Conservation (phyloP, 2,113 vertebrate genomes). For the Marmota monax region DNA sequence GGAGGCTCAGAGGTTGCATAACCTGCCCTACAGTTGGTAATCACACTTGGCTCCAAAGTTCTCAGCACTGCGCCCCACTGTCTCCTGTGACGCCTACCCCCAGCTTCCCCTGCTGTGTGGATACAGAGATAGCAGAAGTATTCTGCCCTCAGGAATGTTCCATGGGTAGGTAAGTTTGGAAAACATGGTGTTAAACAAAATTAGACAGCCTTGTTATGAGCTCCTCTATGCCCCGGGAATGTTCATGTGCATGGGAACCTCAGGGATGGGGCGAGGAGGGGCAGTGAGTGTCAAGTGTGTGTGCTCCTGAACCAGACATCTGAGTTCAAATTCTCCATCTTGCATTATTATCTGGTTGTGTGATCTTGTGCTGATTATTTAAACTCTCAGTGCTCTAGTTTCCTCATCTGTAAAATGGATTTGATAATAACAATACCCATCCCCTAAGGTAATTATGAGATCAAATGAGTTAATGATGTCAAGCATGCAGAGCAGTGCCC, state of each 20-base stretch:
- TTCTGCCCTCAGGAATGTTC: not conserved
- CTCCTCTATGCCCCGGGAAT: not conserved
- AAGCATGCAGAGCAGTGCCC: not conserved
- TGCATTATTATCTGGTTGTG: not conserved
- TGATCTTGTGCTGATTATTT: not conserved
- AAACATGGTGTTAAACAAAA: not conserved
- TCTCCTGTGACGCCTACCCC: not conserved
- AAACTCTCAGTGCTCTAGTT: not conserved
- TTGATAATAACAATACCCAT: not conserved
- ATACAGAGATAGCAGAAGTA: not conserved
- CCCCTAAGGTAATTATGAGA: not conserved
- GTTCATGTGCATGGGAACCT: not conserved
- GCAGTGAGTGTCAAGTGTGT: not conserved
- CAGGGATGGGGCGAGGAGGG: not conserved
- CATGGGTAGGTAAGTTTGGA: not conserved
- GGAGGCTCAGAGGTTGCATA: not conserved
- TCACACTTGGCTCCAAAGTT: not conserved
- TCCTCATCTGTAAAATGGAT: not conserved
- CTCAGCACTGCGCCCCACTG: not conserved
- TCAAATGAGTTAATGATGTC: not conserved
- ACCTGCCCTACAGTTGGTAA: not conserved
- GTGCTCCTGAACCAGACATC: not conserved
- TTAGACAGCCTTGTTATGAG: not conserved
- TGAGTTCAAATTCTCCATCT: not conserved
- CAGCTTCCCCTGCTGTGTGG: not conserved